Evolutionary conservation across 2,888 invertebrate species (phyloP), one percentile per base, ranked within the genome.

Genomic region (Thereva nobilitata): DNA sequence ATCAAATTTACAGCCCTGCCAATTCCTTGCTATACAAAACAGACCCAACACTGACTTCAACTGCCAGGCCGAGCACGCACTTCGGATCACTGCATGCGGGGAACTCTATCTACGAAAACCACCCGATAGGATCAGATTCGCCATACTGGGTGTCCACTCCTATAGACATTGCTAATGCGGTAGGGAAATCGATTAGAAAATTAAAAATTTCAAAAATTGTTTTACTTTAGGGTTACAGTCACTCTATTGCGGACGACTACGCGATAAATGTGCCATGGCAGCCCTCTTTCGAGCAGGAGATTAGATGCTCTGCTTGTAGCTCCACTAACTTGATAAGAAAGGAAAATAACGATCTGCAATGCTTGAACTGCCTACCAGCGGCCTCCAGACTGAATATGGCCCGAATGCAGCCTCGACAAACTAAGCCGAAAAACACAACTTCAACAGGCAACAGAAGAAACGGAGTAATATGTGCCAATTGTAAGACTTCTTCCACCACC

Each of bases 401-500:
- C 0, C 76, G 79, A 1, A 63, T 77, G 61, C 74, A 73, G 9
- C 74, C 74, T 12, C 75, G 80, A 12, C 79, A 78, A 69, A 67
- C 73, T 10, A 80, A 80, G 64, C 75, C 78, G 0, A 76, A 78
- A 69, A 71, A 77, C 5, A 68, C 78, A 6, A 74, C 76, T 4
- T 72, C 76, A 5, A 73, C 77, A 42, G 78, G 77, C 55, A 80
- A 76, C 67, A 75, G 81, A 2, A 73, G 81, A 37, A 80, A 74
- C 49, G 80, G 80, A 5, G 78, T 81, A 3, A 75, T 73, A 64
- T 89, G 89, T 76, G 86, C 86, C 59, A 87, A 87, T 76, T 89
- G 89, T 74, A 84, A 84, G 23, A 85, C 86, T 12, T 85, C 83
- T 68, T 83, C 86, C 44, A 93, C 93, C 8, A 91, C 92, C 0